phyloP scores from a whole-genome alignment of 2,797 vertebrate species.

The Gorsachius magnificus region DNA sequence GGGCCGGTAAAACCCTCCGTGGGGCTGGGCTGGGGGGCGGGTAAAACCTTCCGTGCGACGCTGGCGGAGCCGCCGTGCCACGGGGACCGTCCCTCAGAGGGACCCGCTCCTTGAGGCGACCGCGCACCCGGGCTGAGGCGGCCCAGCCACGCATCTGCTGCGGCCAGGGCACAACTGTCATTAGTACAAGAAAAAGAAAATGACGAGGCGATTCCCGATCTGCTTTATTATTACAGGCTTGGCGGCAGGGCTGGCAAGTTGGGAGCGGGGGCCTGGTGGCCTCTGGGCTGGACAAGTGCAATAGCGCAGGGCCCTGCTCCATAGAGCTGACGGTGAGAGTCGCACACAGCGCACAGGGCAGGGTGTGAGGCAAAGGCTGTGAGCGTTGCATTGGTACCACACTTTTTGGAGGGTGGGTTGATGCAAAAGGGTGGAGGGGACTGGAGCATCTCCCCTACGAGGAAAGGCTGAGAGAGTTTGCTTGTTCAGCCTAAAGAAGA shows the following conservation, averaged over 20 bases:
- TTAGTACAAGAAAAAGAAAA: neutral
- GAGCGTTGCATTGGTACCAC: neutral
- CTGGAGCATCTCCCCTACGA: too few species aligned
- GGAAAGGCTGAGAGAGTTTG: too few species aligned
- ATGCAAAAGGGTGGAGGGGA: neutral
- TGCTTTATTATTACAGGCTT: neutral
- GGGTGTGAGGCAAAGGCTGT: neutral
- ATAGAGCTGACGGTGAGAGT: neutral
- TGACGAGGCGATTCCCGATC: neutral
- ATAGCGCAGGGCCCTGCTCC: rapidly evolving
- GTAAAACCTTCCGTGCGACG: neutral
- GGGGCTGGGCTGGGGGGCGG: too few species aligned
- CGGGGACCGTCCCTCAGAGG: neutral
- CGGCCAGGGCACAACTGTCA: rapidly evolving
- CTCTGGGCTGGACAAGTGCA: neutral
- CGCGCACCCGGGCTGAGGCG: neutral
- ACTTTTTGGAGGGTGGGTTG: neutral
- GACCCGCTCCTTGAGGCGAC: neutral
- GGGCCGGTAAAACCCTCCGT: too few species aligned
- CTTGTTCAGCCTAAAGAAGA: too few species aligned
- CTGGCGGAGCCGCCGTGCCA: neutral
- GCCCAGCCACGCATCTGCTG: neutral
- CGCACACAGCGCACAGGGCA: rapidly evolving
- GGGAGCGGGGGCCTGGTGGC: neutral
- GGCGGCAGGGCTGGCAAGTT: neutral